Conservation (phyloP, 2,113 vertebrate genomes). For the Verasper variegatus region DNA sequence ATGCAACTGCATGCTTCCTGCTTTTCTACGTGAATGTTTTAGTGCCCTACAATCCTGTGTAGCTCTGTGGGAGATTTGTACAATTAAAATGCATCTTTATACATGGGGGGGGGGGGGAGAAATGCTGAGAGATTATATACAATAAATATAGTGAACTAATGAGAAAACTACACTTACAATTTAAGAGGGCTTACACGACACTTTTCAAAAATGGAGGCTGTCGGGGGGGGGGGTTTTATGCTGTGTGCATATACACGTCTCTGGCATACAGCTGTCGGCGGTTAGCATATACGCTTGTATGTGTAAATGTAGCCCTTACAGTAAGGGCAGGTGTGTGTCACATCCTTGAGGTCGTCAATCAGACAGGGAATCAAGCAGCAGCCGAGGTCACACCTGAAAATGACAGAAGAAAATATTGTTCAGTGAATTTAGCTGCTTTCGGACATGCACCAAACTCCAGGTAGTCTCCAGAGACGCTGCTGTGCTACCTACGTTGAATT, state of each 20-base stretch:
- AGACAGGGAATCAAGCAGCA: slow-evolving; percentile 98
- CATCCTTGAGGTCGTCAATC: slow-evolving; percentile 98
- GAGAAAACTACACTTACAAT: slow-evolving; percentile 62
- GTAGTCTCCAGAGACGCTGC: too few relatives aligned
- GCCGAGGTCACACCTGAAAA: slow-evolving; percentile 92
- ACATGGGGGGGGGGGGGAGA: slow-evolving; percentile 19
- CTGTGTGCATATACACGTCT: slow-evolving; percentile 62
- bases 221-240: slow-evolving; percentile 1
- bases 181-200: slow-evolving; percentile 63
- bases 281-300: slow-evolving; percentile 98
- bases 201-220: slow-evolving; percentile 55
- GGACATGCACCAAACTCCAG: too few relatives aligned
- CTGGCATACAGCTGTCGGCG: slow-evolving; percentile 54
- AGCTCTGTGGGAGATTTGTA: slow-evolving; percentile 43
- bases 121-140: slow-evolving; percentile 63
- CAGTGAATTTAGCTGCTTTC: too few relatives aligned
- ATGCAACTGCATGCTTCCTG: slow-evolving; percentile 1
- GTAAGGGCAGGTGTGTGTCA: slow-evolving; percentile 97
- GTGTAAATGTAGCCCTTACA: slow-evolving; percentile 99
- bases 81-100: slow-evolving; percentile 55
- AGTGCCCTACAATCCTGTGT: slow-evolving; percentile 8
- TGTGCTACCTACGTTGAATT: too few relatives aligned
- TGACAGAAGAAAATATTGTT: neutral
- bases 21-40: slow-evolving; percentile 4
- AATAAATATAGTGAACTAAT: slow-evolving; percentile 63